phyloP scores from a whole-genome alignment of 2,113 vertebrate species.

The Marmota flaviventris region DNA sequence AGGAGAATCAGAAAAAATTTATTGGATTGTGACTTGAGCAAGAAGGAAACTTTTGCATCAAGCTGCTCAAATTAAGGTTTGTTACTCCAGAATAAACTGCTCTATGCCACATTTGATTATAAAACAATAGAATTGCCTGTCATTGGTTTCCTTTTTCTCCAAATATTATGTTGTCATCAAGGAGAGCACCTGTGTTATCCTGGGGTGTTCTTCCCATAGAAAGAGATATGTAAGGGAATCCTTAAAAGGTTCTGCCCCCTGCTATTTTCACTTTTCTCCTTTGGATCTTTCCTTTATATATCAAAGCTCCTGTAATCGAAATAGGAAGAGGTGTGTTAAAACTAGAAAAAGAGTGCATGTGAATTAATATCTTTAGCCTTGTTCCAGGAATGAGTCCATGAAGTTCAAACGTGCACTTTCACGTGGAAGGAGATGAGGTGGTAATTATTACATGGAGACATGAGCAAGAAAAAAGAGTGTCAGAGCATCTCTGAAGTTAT shows the following conservation, averaged over 20 bases:
- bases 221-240: background rate
- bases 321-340: background rate
- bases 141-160: background rate
- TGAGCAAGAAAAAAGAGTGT: background rate
- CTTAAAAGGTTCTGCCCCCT: background rate
- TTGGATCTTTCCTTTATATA: background rate
- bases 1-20: background rate
- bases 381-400: conserved; percentile 28
- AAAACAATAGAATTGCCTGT: background rate
- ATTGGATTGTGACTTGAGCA: background rate
- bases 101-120: background rate
- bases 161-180: background rate
- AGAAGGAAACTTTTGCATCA: background rate
- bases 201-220: background rate
- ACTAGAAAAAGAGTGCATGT: background rate
- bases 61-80: background rate
- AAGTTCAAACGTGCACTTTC: background rate
- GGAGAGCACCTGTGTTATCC: background rate
- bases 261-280: background rate
- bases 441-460: background rate
- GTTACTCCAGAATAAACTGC: background rate
- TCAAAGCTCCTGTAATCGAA: background rate
- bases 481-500: background rate
- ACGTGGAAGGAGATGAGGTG: background rate
- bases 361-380: background rate